Percentiles rank a stretch among this genome's conserved stretches.
Evolutionary conservation across 1,140 invertebrate genomes (phyloP).

Genomic region (Trissolcus basalis): DNA sequence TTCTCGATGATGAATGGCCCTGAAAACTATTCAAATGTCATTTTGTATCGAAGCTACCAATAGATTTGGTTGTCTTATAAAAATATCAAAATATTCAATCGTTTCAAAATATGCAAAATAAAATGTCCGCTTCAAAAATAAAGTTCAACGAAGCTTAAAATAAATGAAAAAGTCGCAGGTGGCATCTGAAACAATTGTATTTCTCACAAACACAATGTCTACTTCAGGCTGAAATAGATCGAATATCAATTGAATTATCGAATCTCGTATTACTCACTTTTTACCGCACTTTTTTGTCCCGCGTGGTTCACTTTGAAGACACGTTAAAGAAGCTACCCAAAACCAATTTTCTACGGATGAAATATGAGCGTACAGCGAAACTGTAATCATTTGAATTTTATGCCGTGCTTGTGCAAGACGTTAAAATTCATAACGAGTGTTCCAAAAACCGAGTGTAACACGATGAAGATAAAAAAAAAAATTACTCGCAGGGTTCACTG

Average conservation of each 20-base stretch:
- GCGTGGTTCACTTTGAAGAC: conserved; percentile 23
- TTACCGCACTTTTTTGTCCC: conserved; percentile 34
- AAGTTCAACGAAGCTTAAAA: too few relatives aligned
- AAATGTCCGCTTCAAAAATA: too few relatives aligned
- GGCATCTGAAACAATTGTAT: conserved; percentile 39
- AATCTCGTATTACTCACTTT: conserved; percentile 47
- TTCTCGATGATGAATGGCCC: too few relatives aligned
- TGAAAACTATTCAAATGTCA: too few relatives aligned
- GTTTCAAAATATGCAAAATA: too few relatives aligned
- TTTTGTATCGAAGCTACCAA: too few relatives aligned
- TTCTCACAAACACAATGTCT: conserved; percentile 9
- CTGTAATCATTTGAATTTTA: conserved; percentile 51
- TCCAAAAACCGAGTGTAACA: conserved; percentile 35
- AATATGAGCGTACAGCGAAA: conserved; percentile 45
- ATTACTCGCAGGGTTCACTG: conserved; percentile 1
- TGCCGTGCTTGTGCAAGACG: conserved; percentile 16
- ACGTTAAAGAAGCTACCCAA: conserved; percentile 46
- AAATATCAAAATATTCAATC: too few relatives aligned
- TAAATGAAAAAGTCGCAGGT: neutral
- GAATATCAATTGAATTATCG: conserved; percentile 45
- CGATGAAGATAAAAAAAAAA: conserved; percentile 29
- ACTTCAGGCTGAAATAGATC: neutral
- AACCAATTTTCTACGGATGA: conserved; percentile 54
- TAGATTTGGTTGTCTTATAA: too few relatives aligned
- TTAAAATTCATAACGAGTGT: conserved; percentile 32